These are phyloP conservation scores for Auanema freiburgensis DNA, from an alignment of 2,888 invertebrate species.

Conservation along the genomic window DNA sequence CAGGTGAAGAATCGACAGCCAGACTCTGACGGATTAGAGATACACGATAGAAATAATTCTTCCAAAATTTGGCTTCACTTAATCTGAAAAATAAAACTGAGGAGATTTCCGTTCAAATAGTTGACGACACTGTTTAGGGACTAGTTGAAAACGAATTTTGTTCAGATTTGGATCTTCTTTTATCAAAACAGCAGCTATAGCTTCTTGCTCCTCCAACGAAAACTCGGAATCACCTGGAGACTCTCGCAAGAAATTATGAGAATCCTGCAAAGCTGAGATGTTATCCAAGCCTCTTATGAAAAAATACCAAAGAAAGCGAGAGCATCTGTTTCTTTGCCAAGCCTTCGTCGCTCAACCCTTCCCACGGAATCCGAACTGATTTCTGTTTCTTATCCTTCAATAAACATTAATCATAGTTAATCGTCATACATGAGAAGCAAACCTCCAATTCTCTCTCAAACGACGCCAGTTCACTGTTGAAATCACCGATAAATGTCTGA, in stretches of 20 bases:
- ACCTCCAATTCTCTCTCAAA: constrained; percentile 83
- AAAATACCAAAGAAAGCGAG: constrained; percentile 81
- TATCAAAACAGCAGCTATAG: constrained; percentile 90
- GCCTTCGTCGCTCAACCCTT: constrained; percentile 90
- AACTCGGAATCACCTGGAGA: constrained; percentile 75
- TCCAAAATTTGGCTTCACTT: constrained; percentile 96
- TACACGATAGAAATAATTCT: constrained; percentile 99
- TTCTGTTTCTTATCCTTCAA: constrained; percentile 36
- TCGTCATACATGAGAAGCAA: not conserved
- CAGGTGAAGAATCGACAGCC: constrained; percentile 20
- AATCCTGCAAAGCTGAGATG: constrained; percentile 74
- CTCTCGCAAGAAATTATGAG: constrained; percentile 93
- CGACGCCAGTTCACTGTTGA: constrained; percentile 93
- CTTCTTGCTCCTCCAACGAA: constrained; percentile 78
- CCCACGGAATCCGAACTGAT: constrained; percentile 81
- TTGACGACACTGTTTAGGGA: constrained; percentile 85
- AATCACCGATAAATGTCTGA: constrained; percentile 92
- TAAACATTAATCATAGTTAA: not conserved
- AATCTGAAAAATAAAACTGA: constrained; percentile 64
- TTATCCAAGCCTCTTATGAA: constrained; percentile 10
- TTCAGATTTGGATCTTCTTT: constrained; percentile 92
- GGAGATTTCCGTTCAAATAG: not conserved
- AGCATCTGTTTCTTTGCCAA: constrained; percentile 92
- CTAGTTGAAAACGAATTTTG: constrained; percentile 97
- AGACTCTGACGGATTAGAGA: constrained; percentile 94